A percentile compares a stretch with the other conserved stretches of the same genome.
phyloP scores from a whole-genome alignment of 2,113 vertebrate species.

The Sapajus apella region DNA sequence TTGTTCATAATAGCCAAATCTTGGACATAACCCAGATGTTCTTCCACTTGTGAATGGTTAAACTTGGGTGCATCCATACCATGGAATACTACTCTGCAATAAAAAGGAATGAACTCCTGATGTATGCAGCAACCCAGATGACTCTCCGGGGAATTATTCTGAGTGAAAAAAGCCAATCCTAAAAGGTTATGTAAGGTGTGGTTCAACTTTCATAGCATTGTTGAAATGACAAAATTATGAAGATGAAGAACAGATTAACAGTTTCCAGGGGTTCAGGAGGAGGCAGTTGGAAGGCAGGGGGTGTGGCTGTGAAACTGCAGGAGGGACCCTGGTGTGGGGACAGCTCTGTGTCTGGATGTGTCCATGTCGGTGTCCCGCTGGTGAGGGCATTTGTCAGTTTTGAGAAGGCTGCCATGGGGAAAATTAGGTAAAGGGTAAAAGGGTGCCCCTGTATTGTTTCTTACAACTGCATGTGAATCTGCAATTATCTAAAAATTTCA shows the following conservation, averaged over 20 bases:
- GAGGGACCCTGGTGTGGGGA: not conserved
- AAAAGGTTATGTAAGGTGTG: fast-evolving
- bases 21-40: not conserved
- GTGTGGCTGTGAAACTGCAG: not conserved
- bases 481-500: no score
- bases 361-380: fast-evolving
- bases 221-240: fast-evolving
- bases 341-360: not conserved
- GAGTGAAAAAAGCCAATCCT: not conserved
- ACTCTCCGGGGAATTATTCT: not conserved
- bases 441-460: no score
- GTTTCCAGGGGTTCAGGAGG: not conserved
- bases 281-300: not conserved
- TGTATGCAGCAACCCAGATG: fast-evolving
- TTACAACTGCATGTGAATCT: not conserved
- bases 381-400: not conserved
- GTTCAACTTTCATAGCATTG: not conserved
- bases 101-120: fast-evolving
- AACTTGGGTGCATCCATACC: not conserved
- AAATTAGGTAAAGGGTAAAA: fast-evolving
- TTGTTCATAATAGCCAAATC: not conserved
- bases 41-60: not conserved
- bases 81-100: no score
- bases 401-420: not conserved
- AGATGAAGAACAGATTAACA: not conserved